Evolutionary conservation across 1,140 invertebrate genomes (phyloP), one percentile per base, ranked within the genome.

Genomic region (Scylla paramamosain): DNA sequence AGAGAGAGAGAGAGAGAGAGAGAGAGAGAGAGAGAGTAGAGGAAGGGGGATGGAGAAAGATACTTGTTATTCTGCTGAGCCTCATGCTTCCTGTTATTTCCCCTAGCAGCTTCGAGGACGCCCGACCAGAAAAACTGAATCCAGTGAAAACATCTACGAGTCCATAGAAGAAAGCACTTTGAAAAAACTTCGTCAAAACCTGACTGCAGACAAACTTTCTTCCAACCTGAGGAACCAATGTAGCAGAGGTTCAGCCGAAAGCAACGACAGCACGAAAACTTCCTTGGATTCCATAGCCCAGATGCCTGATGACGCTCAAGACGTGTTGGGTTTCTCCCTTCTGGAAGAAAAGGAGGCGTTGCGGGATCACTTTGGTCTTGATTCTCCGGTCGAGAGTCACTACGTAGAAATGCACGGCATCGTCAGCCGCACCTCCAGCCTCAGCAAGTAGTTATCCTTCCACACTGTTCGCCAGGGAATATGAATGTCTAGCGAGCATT

Each of bases 381-480:
- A 52, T 0, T 29, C 31, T 4, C 32, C 89, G 2, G 25, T 52
- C 7, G 89, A 91, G n/a, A 52, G n/a, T 46, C 89, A 91, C 89
- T 91, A 91, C n/a, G 89, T 91, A 10, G 89, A 91, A 25, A 91
- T 91, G 89, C 89, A 91, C 45, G 46, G 89, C 25, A 91, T 91
- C 32, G 89, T 91, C 46, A 91, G 46, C 89, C 89, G 89, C 89
- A 91, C 89, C 45, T 48, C 32, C 39, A 91, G 89, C 89, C 89
- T 91, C 46, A 91, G 46, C n/a, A 91, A 91, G 25, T 91, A 25
- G 46, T 25, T n/a, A 25, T 25, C 67, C 67, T n/a, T 59, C 52
- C 52, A 59, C 10, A 20, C 52, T 20, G 10, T 59, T 59, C 10
- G 52, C 20, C 52, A 12, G 20, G 10, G 52, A 12, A 59, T 8